Base-by-base conservation (phyloP, 2,113 vertebrate species). In the Xiphophorus maculatus region DNA sequence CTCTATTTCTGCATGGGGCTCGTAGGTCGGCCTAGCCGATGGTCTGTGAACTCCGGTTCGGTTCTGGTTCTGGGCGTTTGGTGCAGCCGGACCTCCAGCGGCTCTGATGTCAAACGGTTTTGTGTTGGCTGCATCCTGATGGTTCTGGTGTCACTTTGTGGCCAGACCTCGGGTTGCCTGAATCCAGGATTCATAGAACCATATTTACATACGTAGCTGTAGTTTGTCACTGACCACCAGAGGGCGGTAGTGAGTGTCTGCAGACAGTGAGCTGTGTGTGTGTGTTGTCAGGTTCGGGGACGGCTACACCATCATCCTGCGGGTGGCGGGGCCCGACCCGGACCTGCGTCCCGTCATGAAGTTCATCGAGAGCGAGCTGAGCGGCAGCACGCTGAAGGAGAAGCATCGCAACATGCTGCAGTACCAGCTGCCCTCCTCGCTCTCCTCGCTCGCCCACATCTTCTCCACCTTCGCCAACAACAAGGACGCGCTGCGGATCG, bases 361-460 rank as follows among this genome's bases (percentile, higher is more conserved):
- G 77, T 99, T 99, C 89, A 98, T 99, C 8, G 95, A 95, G 82
- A 94, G 95, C 4, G 96, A 97, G 80, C 96, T 99, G 32, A 95
- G 95, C 0, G 98, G 98, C 86, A 97, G 96, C 22, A 96, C 96
- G 17, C 92, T 99, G 65, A 99, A 99, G 85, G 98, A 99, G 90
- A 96, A 96, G 27, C 98, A 99, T 85, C 85, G 97, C 15, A 98
- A 96, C 91, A 98, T 99, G 96, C 93, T 99, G 9, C 98, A 99
- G 84, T 99, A 99, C 85, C 98, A 99, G 92, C 97, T 99, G 78
- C 96, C 97, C 0, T 98, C 97, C 0, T 96, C 96, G 0, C 94
- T 94, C 40, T 96, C 96, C 13, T 98, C 97, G 0, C 93, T 99
- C 77, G 93, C 96, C 0, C 96, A 95, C 93, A 97, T 99, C 94